These are phyloP conservation scores for Telmatherina bonti DNA, from an alignment of 2,797 vertebrate genomes.

Conservation along the genomic window DNA sequence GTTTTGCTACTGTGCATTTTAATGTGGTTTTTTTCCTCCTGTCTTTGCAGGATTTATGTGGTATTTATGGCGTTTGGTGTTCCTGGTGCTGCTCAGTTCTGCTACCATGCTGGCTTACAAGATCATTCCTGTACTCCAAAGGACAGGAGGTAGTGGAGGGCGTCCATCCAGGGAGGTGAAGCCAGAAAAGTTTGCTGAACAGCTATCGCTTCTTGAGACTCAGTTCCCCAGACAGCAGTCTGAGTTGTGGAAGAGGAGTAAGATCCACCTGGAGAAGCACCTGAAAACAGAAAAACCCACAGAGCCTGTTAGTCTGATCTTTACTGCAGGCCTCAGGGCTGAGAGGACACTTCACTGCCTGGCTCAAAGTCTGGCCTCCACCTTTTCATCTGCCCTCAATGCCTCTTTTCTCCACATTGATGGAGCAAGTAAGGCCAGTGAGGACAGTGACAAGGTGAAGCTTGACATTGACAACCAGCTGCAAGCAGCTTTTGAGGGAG, in stretches of 20 bases:
- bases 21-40: conserved; percentile 8
- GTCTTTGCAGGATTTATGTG: conserved; percentile 60
- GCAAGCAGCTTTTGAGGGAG: conserved; percentile 82
- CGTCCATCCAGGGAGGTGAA: conserved; percentile 36
- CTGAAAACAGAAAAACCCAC: conserved; percentile 80
- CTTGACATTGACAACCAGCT: conserved; percentile 86
- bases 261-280: conserved; percentile 87
- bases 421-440: conserved; percentile 68
- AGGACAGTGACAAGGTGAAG: conserved; percentile 87
- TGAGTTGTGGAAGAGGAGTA: conserved; percentile 86
- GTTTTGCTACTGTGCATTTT: neutral
- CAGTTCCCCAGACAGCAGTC: conserved; percentile 86
- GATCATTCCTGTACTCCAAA: conserved; percentile 13
- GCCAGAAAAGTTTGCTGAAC: conserved; percentile 74
- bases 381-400: conserved; percentile 81
- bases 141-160: neutral
- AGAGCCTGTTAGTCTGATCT: conserved; percentile 89
- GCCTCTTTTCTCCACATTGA: conserved; percentile 81
- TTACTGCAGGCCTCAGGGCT: conserved; percentile 82
- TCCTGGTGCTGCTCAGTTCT: conserved; percentile 46
- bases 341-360: conserved; percentile 88
- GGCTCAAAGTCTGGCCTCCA: conserved; percentile 79
- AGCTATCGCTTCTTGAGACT: conserved; percentile 77
- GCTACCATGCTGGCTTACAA: conserved; percentile 54
- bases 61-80: conserved; percentile 43